Evolutionary conservation across 2,888 invertebrate genomes (phyloP).

Genomic region (Morpho achilles): DNA sequence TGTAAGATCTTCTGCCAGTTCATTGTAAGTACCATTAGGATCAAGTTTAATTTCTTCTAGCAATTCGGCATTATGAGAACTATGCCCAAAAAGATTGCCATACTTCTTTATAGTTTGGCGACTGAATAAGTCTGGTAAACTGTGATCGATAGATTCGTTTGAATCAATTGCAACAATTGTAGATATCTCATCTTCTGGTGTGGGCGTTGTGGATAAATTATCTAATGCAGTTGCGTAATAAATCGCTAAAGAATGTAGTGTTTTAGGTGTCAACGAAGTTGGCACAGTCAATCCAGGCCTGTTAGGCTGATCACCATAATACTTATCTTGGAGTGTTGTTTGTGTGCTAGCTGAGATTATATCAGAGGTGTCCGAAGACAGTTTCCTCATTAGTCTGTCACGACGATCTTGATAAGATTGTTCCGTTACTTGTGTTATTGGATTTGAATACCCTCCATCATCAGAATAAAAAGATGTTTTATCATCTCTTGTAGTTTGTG

Average conservation of each 20-base stretch:
- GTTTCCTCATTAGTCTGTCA: conserved; percentile 83
- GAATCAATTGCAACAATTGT: conserved; percentile 54
- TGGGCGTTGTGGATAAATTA: conserved; percentile 67
- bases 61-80: conserved; percentile 51
- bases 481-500: conserved; percentile 48
- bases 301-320: conserved; percentile 60
- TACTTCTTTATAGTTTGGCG: conserved; percentile 83
- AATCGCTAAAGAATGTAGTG: conserved; percentile 87
- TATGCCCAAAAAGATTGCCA: conserved; percentile 60
- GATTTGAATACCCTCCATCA: conserved; percentile 41
- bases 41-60: conserved; percentile 64
- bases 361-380: conserved; percentile 75
- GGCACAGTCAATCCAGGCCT: conserved; percentile 84
- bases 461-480: conserved; percentile 47
- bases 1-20: conserved; percentile 76
- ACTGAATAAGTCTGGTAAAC: conserved; percentile 82
- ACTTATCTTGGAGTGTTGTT: conserved; percentile 65
- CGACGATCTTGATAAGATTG: conserved; percentile 82
- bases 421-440: conserved; percentile 45
- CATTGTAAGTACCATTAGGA: conserved; percentile 63
- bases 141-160: conserved; percentile 64
- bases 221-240: conserved; percentile 88
- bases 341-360: conserved; percentile 63
- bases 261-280: conserved; percentile 87
- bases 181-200: conserved; percentile 52